Evolutionary conservation across 2,797 vertebrate genomes (phyloP), one percentile per base, ranked within the genome.

Genomic region (Melopsittacus undulatus): DNA sequence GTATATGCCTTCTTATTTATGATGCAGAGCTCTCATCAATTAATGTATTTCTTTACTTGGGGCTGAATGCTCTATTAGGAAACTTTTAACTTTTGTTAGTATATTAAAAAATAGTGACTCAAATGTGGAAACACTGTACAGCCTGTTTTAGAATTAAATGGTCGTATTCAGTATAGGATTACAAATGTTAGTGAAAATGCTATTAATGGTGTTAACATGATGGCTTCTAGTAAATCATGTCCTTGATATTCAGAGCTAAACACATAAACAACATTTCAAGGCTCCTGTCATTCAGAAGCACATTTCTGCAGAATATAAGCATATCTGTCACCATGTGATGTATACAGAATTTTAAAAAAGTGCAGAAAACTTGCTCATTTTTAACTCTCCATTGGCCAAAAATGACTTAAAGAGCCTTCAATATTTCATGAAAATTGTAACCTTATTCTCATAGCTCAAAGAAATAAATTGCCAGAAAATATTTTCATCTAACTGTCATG

Each of bases 181-280:
- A 89, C 91, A 97, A 96, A 97, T 93, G 92, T 59, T 24, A 21
- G 74, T 32, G 75, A 95, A 96, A 95, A 94, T 52, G 78, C 87
- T 96, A 97, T 97, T 96, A 97, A 96, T 95, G 88, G 90, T 95
- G 95, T 93, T 97, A 97, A 97, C 92, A 94, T 85, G 77, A 90
- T 95, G 76, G 61, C 52, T 97, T 76, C 64, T 87, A 89, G 72
- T 94, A 95, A 91, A 97, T 95, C 92, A 89, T 89, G 80, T 85
- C 88, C 82, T 96, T 94, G 94, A 96, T 92, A 95, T 83, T 96
- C 88, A 91, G 68, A 97, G 96, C 96, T 94, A 96, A 96, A 95
- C 92, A 94, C 70, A 86, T 94, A 97, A 97, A 96, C 75, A 94
- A 87, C 23, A 12, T 97, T 96, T 93, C 90, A 97, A 94, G 96